phyloP scores from a whole-genome alignment of 2,888 invertebrate species.

The Trissolcus brochymenae region DNA sequence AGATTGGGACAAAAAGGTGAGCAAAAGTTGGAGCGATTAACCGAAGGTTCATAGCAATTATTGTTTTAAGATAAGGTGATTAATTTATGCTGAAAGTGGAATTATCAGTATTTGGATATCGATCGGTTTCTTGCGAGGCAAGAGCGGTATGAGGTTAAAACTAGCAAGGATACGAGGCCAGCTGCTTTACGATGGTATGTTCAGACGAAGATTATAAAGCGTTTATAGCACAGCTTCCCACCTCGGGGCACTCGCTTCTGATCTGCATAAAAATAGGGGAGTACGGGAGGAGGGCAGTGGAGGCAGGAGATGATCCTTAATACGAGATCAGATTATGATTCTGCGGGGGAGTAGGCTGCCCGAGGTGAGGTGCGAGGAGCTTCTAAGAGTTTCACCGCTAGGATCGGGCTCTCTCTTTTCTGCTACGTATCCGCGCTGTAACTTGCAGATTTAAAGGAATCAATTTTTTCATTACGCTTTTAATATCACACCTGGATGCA shows the following conservation, averaged over 20 bases:
- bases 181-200: slow-evolving; percentile 68
- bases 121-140: slow-evolving; percentile 48
- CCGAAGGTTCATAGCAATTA: slow-evolving; percentile 37
- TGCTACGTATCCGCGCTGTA: slow-evolving; percentile 48
- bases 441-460: slow-evolving; percentile 50
- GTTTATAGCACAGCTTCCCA: slow-evolving; percentile 72
- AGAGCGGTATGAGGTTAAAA: slow-evolving; percentile 51
- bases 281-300: slow-evolving; percentile 55
- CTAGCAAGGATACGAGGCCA: slow-evolving; percentile 62
- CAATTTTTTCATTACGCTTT: slow-evolving; percentile 38
- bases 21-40: too few relatives aligned
- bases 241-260: slow-evolving; percentile 72
- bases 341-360: slow-evolving; percentile 68
- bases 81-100: slow-evolving; percentile 49
- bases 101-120: slow-evolving; percentile 53
- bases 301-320: slow-evolving; percentile 68
- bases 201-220: slow-evolving; percentile 73
- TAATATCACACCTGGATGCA: slow-evolving; percentile 44
- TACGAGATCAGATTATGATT: slow-evolving; percentile 75
- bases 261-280: slow-evolving; percentile 75
- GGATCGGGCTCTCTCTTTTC: slow-evolving; percentile 57
- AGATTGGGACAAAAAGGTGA: too few relatives aligned
- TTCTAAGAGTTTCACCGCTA: slow-evolving; percentile 62
- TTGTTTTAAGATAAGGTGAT: slow-evolving; percentile 54
- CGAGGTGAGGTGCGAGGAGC: slow-evolving; percentile 56